Base-by-base conservation (phyloP, 2,797 vertebrate genomes). In the Anabas testudineus region DNA sequence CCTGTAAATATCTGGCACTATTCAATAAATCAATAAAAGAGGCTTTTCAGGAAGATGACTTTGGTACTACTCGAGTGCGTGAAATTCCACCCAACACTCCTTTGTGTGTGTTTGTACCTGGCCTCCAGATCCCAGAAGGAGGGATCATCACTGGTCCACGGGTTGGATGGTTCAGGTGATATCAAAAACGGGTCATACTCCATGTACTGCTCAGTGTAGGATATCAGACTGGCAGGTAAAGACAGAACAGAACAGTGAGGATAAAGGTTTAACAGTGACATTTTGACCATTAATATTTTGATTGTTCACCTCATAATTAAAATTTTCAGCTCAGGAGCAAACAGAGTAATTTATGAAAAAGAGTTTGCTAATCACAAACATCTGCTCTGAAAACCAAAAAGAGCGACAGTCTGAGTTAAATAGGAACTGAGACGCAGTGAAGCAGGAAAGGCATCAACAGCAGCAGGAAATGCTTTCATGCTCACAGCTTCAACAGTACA, bases 141-240 rank as follows among this genome's bases (percentile, higher is more conserved):
- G 39, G 90, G 45, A 67, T 99, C 98, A 32, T 99, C 98, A 7
- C 94, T 95, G 93, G 94, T 93, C 98, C 98, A 99, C n/a, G 98
- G 98, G 83, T 99, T 99, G 49, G 96, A 95, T 1, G 96, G 97
- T 61, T 99, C 98, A 15, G 93, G 93, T 10, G 94, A 81, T 1
- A 92, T 94, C 88, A 99, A 87, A 73, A 99, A 96, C 0, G 97
- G 96, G 82, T 99, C 98, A 3, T 99, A 99, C 57, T 99, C 98
- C 91, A 95, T 75, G 76, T 96, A 98, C 89, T 99, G 98, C 78
- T 99, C 97, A 0, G 96, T 96, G 93, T 97, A 99, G 73, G 92
- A 90, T 71, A 99, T 98, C 92, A 99, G 93, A 90, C 98, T 99
- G 89, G 54, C 46, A 60, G 53, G 54, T 52, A 71, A 3, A 24